Conservation (phyloP, 2,113 vertebrate genomes). For the Numenius arquata region DNA sequence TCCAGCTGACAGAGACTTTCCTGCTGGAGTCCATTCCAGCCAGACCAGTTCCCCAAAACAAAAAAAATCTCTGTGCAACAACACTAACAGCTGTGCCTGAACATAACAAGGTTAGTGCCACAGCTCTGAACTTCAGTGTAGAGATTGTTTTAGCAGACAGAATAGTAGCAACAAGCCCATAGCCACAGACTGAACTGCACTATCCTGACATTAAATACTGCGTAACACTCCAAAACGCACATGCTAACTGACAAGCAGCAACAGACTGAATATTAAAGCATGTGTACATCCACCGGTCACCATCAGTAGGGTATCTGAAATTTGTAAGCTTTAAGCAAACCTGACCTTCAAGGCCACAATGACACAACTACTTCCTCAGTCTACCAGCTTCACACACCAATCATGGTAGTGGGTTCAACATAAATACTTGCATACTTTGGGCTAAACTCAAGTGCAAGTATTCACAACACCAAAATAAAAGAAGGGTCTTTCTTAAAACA, state of each 20-base stretch:
- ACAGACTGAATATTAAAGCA: not conserved
- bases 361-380: not conserved
- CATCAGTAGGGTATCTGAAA: not conserved
- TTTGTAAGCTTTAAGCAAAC: not conserved
- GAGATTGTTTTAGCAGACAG: not conserved
- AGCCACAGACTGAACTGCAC: not conserved
- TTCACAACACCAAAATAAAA: not conserved
- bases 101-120: not conserved
- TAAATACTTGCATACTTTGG: not conserved
- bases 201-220: not conserved
- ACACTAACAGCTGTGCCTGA: not conserved
- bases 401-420: not conserved
- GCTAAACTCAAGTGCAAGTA: not conserved
- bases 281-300: not conserved
- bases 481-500: not conserved
- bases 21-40: not conserved
- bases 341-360: not conserved
- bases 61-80: not conserved
- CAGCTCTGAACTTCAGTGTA: not conserved
- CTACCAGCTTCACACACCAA: not conserved
- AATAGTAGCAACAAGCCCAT: rapidly evolving
- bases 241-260: not conserved
- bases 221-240: rapidly evolving
- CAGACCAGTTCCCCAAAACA: not conserved
- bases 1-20: not conserved